Conservation (phyloP, 2,113 vertebrate genomes). For the Aegotheles bennettii region DNA sequence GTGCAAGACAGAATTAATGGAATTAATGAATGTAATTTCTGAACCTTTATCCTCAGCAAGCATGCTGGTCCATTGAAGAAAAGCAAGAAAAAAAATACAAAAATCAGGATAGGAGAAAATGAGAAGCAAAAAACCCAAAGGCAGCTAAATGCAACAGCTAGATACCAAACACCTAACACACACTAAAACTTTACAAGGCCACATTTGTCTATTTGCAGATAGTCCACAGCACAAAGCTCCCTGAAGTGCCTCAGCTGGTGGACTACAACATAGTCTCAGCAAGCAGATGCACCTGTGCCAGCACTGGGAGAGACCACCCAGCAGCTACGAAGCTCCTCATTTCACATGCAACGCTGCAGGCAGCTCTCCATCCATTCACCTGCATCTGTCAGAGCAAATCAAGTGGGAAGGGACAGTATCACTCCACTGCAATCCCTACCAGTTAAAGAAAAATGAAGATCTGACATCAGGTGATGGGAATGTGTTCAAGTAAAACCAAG, state of each 20-base stretch:
- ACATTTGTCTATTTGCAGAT: neutral
- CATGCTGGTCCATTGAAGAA: neutral
- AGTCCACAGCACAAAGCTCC: neutral
- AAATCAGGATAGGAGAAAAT: neutral
- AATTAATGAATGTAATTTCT: neutral
- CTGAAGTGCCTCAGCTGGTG: neutral
- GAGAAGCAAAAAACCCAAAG: neutral
- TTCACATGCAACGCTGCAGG: rapidly evolving
- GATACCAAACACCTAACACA: neutral
- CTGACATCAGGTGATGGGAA: neutral
- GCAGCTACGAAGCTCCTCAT: rapidly evolving
- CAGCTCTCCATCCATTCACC: neutral
- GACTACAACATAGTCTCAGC: neutral
- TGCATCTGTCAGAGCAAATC: neutral
- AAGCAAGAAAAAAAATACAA: neutral
- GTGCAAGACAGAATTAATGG: neutral
- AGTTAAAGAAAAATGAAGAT: neutral
- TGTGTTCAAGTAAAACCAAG: neutral
- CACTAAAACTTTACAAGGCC: neutral
- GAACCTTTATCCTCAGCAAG: neutral
- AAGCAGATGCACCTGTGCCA: neutral
- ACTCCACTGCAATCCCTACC: neutral
- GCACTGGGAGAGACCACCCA: neutral
- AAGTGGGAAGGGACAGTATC: rapidly evolving
- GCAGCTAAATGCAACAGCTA: neutral